phyloP scores from a whole-genome alignment of 2,113 vertebrate genomes.

The Arizona elegans region DNA sequence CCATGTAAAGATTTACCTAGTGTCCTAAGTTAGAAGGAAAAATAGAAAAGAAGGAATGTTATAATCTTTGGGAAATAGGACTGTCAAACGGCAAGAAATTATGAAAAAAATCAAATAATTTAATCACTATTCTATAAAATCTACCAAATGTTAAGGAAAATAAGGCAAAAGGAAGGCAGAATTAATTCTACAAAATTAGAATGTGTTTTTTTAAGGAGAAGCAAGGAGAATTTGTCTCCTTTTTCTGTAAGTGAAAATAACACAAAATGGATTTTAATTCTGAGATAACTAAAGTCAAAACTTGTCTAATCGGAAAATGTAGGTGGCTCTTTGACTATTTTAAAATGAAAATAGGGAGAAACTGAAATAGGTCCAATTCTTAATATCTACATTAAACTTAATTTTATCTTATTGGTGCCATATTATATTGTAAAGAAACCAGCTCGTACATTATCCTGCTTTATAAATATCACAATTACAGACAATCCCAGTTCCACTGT shows the following conservation, averaged over 20 bases:
- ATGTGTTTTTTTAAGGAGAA: not conserved
- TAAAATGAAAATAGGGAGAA: not conserved
- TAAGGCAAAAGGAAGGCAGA: not conserved
- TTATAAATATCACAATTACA: not conserved
- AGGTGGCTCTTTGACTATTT: not conserved
- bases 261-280: not conserved
- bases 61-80: not conserved
- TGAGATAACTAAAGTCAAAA: not conserved
- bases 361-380: not conserved
- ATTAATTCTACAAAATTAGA: not conserved
- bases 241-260: not conserved
- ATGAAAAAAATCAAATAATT: not conserved
- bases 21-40: not conserved
- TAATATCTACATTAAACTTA: not conserved
- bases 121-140: not conserved
- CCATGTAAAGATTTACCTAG: not conserved
- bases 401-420: not conserved
- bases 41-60: not conserved
- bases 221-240: fast-evolving
- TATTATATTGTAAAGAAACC: not conserved
- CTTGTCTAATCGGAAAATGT: not conserved
- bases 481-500: not conserved
- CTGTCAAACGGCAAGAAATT: not conserved
- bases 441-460: not conserved
- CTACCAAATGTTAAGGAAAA: not conserved